Base-by-base conservation (phyloP, 2,113 vertebrate genomes). In the Sturnira hondurensis region DNA sequence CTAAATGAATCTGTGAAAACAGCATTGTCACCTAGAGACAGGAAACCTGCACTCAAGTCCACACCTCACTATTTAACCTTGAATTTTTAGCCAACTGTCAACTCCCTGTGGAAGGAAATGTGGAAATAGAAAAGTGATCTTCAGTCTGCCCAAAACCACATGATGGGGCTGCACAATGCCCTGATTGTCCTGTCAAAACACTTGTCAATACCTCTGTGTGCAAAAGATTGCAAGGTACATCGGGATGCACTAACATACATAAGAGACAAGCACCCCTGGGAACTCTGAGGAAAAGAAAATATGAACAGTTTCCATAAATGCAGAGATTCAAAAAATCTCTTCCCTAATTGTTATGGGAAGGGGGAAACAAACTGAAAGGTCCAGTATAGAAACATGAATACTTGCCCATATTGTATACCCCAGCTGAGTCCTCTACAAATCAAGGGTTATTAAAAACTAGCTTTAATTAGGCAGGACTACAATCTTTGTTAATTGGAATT, bases 311-410 rank as follows among this genome's bases (percentile, higher is more conserved):
- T 84, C 47, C 68, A 14, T 36, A 93, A 89, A 93, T 50, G 14
- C 22, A 80, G 5, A 92, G 24, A 82, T 45, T 70, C 22, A 58
- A 94, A 93, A 52, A 65, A 36, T 9, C 11, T 90, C 47, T 85
- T 20, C 89, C 85, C 85, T 92, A 78, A 91, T 81, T 89, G 3
- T 52, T 91, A 56, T 70, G 28, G 50, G 56, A 97, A 94, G 22
- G 41, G 80, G 36, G 77, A 9, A 96, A 94, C 91, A 95, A 91
- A 88, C 36, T 77, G 71, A 85, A 91, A 95, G 14, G 43, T 61
- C 24, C 58, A 91, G 28, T 31, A 58, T 16, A 87, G n/a, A 90
- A 80, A 74, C 4, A 38, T 17, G 63, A 89, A 77, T 83, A 76
- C 45, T 85, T 85, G 61, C 38, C 33, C 83, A 84, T 38, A 89